Base-by-base conservation (phyloP, 2,888 invertebrate genomes). In the Micropterix aruncella region DNA sequence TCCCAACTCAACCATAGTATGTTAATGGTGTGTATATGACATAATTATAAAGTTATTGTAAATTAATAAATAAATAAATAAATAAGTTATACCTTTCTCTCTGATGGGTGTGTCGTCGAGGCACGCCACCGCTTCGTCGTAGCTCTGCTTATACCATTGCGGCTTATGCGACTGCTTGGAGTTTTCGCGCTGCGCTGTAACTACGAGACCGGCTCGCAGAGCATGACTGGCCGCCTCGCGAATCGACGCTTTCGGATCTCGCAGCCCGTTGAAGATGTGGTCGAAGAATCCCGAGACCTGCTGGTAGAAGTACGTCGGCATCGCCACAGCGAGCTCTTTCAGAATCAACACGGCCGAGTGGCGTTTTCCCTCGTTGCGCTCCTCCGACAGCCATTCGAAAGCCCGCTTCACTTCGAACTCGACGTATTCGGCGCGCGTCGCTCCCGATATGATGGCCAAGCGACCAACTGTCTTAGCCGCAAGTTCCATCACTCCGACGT, bases 251-350 rank as follows among this genome's bases (percentile, higher is more conserved):
- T 94, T 95, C 0, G 89, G 83, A 65, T 96, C 95, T 53, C 89
- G 80, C 40, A 95, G 79, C 0, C 93, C 92, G 58, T 85, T 83
- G 55, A 95, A 87, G 50, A 96, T 92, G 44, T 89, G 81, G 50
- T 95, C 95, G 60, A 96, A 95, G 62, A 93, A 93, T 15, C 85
- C 84, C 14, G 89, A 86, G 1, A 92, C 89, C 69, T 91, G 91
- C 60, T 92, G 92, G 59, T 90, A 97, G 63, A 99, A 99, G 61
- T 95, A 94, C 5, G 96, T 96, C 0, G 96, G 96, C 73, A 95
- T 91, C 7, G 90, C 90, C 19, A 91, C 81, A 2, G 97, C 97
- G 41, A 99, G 66, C 66, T 99, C 97, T 55, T 91, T 82, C 9
- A 96, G 66, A 14, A 97, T 82, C 41, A 97, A 70, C 2, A 95